A percentile compares a stretch with the other conserved stretches of the same genome.
Evolutionary conservation across 2,113 vertebrate species (phyloP).

Genomic region (Saguinus imperator): DNA sequence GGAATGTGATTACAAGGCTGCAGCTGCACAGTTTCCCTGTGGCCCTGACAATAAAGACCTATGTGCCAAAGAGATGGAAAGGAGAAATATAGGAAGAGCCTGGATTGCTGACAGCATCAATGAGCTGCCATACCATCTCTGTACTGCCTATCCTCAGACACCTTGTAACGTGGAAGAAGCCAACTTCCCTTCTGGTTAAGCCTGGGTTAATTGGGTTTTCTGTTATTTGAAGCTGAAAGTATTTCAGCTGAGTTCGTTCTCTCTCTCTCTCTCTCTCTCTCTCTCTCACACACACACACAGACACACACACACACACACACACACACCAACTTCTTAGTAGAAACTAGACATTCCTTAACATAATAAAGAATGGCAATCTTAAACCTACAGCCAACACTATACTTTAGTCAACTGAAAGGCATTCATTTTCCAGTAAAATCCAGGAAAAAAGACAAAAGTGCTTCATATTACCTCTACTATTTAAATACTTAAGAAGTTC

Average conservation of each 20-base stretch:
- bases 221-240: not conserved
- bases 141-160: not conserved
- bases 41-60: not conserved
- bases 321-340: not conserved
- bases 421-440: not conserved
- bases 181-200: not conserved
- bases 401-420: not conserved
- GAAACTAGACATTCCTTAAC: not conserved
- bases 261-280: not conserved
- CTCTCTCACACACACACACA: not conserved
- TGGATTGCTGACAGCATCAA: accelerated
- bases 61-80: not conserved
- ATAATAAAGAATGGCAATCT: not conserved
- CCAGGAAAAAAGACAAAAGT: not conserved
- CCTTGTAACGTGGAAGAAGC: not conserved
- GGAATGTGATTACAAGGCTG: not conserved
- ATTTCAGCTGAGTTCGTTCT: not conserved
- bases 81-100: not conserved
- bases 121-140: not conserved
- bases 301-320: not conserved
- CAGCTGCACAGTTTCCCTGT: not conserved
- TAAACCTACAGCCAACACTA: not conserved
- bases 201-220: not conserved
- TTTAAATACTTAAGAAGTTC: constrained; percentile 11
- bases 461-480: not conserved